phyloP scores from a whole-genome alignment of 53 echinoderm and acorn worm species.

The Temnopleurus reevesii region DNA sequence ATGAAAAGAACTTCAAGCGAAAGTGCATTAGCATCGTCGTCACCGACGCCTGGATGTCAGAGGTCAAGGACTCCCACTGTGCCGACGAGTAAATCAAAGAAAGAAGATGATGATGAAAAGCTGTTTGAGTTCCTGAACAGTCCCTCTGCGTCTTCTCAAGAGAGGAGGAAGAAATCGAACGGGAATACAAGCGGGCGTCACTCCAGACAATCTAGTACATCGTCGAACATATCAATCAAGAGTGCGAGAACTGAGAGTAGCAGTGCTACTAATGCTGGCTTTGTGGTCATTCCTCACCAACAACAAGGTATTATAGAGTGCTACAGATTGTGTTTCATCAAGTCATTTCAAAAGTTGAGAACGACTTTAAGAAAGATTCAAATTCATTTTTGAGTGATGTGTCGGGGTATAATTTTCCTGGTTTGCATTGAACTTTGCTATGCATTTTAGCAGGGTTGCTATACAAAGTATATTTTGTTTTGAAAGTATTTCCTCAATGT shows the following conservation, averaged over 20 bases:
- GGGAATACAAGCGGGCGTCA: slow-evolving; percentile 77
- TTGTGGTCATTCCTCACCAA: slow-evolving; percentile 55
- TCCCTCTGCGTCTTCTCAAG: slow-evolving; percentile 64
- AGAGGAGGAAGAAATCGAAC: slow-evolving; percentile 59
- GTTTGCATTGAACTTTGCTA: no score
- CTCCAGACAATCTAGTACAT: slow-evolving; percentile 93
- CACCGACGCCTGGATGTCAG: slow-evolving; percentile 44
- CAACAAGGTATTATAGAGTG: slow-evolving; percentile 60
- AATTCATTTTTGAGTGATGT: no score
- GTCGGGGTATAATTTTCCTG: no score
- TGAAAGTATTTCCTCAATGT: no score
- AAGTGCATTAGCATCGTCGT: slow-evolving; percentile 51
- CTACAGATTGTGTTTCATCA: no score
- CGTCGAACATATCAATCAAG: slow-evolving; percentile 84
- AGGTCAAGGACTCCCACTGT: slow-evolving; percentile 65
- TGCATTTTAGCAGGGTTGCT: no score
- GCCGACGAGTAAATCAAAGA: slow-evolving; percentile 47
- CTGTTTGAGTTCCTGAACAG: slow-evolving; percentile 96
- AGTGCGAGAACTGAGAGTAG: slow-evolving; percentile 79
- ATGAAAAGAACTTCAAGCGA: slow-evolving; percentile 91
- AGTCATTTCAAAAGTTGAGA: no score
- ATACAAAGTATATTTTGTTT: no score
- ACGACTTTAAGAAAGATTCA: no score
- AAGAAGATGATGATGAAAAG: slow-evolving; percentile 92
- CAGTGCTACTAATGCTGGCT: slow-evolving; percentile 56